Evolutionary conservation across 2,888 invertebrate genomes (phyloP), one percentile per base, ranked within the genome.

Genomic region (Diachrysia chrysitis): DNA sequence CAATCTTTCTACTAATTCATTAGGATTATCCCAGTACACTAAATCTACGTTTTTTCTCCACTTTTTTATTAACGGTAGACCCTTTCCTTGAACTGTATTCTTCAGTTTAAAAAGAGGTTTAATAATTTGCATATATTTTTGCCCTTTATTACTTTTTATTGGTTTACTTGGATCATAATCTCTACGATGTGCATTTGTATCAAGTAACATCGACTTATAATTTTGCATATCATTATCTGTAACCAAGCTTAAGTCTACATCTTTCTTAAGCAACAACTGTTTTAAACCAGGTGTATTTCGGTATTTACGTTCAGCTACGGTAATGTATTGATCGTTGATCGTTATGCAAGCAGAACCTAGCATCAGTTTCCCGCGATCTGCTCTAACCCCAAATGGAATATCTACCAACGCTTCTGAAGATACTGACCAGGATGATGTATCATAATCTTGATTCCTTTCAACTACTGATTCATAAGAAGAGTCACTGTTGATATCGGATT

Each of bases 71-170:
- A 42, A 42, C 1, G 42, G 16, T 42, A 42, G 42, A 16, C 42
- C 42, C 2, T 42, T 42, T 16, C 42, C 14, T 7, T 35, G 35
- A 35, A 12, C 6, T 9, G 14, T 2, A 35, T 7, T 42, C 16
- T 42, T 1, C 2, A 16, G n/a, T 42, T 42, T 42, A 5, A 42
- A 42, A 16, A 42, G 46, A 16, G 58, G 58, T 46, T 42, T 58
- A 16, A 37, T 58, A 46, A 58, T 23, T 25, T 58, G 46, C 7
- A 42, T n/a, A 46, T 58, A 58, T 48, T 58, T 58, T 25, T 46
- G 23, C 23, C 58, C 58, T 58, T 46, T 58, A 9, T 46, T 46
- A 46, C 46, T 46, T 58, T 46, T 58, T 1, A 42, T 58, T 37
- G 37, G 58, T 23, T 25, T 42, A 21, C 9, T 42, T 14, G 58